Evolutionary conservation across 2,888 invertebrate species (phyloP).

Genomic region (Gastracanthus pulcherrimus): DNA sequence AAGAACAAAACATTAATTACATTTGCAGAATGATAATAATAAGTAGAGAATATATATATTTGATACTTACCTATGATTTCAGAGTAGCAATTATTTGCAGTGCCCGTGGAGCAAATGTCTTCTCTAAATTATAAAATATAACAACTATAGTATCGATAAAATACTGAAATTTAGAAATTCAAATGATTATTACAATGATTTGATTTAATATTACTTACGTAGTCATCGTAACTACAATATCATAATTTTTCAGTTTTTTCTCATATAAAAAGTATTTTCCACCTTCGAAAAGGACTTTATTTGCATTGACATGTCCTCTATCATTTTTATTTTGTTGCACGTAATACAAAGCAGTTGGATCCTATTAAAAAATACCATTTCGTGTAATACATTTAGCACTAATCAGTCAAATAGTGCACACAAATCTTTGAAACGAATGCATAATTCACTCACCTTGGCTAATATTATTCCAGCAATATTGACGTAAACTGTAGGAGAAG

Average conservation of each 20-base stretch:
- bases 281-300: background rate
- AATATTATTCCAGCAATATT: constrained; percentile 13
- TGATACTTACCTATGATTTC: background rate
- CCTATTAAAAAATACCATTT: background rate
- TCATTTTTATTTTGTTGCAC: constrained; percentile 4
- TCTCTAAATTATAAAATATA: background rate
- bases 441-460: background rate
- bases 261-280: constrained; percentile 3
- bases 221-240: background rate
- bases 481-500: background rate
- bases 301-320: background rate
- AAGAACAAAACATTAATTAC: background rate
- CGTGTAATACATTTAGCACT: no score
- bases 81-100: background rate
- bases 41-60: background rate
- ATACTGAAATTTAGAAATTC: background rate
- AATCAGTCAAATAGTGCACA: background rate
- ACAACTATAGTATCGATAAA: no score
- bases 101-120: background rate
- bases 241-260: background rate
- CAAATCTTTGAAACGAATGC: background rate
- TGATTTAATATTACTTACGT: background rate
- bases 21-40: no score
- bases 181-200: background rate
- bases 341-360: constrained; percentile 4